These are phyloP conservation scores for Axis porcinus DNA, from an alignment of 2,113 vertebrate species.

Conservation along the genomic window DNA sequence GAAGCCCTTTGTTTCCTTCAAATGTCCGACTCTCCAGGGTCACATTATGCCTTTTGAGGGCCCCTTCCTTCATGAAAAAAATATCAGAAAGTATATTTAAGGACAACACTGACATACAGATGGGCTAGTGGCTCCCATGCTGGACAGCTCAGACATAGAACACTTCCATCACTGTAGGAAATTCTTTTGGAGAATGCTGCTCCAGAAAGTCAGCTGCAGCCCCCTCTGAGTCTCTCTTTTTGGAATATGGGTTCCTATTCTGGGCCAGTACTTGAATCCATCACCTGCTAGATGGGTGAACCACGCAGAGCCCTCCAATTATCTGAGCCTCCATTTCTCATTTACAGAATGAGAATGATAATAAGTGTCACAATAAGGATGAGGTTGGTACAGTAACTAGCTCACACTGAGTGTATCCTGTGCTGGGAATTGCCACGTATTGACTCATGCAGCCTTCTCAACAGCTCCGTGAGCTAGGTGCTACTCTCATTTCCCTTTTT, in stretches of 20 bases:
- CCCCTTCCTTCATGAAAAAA: background rate
- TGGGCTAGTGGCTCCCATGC: background rate
- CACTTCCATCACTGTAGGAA: background rate
- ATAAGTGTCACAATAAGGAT: background rate
- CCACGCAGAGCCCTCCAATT: background rate
- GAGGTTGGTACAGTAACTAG: background rate
- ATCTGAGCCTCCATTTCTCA: background rate
- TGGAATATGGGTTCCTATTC: background rate
- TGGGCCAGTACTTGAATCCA: background rate
- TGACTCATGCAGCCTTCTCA: background rate
- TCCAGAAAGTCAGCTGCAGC: background rate
- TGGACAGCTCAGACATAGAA: background rate
- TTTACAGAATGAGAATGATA: background rate
- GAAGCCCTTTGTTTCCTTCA: background rate
- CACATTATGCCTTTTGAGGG: too few species aligned
- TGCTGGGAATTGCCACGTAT: background rate
- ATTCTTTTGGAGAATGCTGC: background rate
- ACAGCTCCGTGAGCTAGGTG: background rate
- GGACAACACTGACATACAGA: background rate
- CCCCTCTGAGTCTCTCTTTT: background rate
- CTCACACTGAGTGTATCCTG: background rate
- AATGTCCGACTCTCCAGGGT: background rate
- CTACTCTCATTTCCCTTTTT: background rate
- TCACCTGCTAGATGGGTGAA: background rate
- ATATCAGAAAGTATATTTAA: background rate